These are phyloP conservation scores for Chlorodrepanis virens DNA, from an alignment of 2,113 vertebrate species.

Conservation along the genomic window DNA sequence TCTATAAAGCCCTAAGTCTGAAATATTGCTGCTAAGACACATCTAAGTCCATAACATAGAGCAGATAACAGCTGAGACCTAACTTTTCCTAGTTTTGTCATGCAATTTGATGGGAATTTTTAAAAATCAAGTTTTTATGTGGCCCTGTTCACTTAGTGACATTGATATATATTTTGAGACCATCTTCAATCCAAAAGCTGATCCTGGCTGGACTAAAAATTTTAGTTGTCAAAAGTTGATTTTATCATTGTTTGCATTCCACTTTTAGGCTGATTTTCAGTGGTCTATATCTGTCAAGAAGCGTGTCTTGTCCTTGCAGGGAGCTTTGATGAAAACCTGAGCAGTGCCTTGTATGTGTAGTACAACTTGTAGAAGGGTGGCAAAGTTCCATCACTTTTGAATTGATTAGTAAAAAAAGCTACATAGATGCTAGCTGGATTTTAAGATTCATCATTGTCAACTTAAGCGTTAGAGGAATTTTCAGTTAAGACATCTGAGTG, in stretches of 20 bases:
- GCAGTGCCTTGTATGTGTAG: background rate
- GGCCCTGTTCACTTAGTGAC: background rate
- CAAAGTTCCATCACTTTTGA: background rate
- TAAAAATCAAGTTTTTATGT: background rate
- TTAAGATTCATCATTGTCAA: background rate
- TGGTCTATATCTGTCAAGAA: background rate
- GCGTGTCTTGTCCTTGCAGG: background rate
- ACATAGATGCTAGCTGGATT: background rate
- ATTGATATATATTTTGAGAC: background rate
- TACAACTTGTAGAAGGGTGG: background rate
- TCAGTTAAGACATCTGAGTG: background rate
- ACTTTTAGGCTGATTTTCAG: background rate
- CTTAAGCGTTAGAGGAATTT: background rate
- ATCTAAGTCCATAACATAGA: background rate
- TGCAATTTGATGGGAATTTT: background rate
- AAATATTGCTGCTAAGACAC: background rate
- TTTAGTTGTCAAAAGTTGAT: background rate
- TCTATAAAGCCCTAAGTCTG: background rate
- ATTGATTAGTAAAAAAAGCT: background rate
- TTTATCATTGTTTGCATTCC: background rate
- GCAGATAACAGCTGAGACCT: background rate
- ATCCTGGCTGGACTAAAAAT: background rate
- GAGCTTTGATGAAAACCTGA: background rate
- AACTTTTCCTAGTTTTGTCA: background rate
- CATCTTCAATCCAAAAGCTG: background rate